phyloP scores from a whole-genome alignment of 1,140 invertebrate genomes.

The Hypothenemus hampei region DNA sequence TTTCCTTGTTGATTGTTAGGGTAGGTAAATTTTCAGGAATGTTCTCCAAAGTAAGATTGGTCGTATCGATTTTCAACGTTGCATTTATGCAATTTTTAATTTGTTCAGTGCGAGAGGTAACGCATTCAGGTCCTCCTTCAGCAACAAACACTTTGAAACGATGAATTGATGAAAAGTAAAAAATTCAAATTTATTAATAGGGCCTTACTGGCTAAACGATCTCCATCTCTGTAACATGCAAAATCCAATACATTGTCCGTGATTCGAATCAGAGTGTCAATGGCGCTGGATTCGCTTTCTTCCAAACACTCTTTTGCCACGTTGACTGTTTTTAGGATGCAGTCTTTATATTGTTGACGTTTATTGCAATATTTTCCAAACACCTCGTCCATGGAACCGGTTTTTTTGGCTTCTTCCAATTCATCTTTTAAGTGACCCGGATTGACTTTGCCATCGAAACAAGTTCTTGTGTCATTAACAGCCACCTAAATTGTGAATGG shows the following conservation, averaged over 20 bases:
- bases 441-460: constrained; percentile 30
- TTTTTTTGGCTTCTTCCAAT: constrained; percentile 53
- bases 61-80: constrained; percentile 45
- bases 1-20: constrained; percentile 50
- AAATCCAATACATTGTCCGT: constrained; percentile 63
- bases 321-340: constrained; percentile 56
- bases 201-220: constrained; percentile 67
- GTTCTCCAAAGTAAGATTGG: constrained; percentile 15
- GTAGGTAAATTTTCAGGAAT: constrained; percentile 50
- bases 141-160: constrained; percentile 64
- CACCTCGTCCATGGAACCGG: constrained; percentile 54
- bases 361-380: constrained; percentile 67
- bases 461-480: constrained; percentile 32
- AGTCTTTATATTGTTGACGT: constrained; percentile 54
- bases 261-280: constrained; percentile 58
- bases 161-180: background rate
- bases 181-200: background rate
- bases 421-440: constrained; percentile 49
- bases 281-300: constrained; percentile 53
- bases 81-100: constrained; percentile 60
- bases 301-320: constrained; percentile 60
- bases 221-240: constrained; percentile 71
- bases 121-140: constrained; percentile 69
- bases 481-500: constrained; percentile 31
- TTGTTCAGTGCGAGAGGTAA: constrained; percentile 54